Base-by-base conservation (phyloP, 1,140 invertebrate species). In the Berghia stephanieae region DNA sequence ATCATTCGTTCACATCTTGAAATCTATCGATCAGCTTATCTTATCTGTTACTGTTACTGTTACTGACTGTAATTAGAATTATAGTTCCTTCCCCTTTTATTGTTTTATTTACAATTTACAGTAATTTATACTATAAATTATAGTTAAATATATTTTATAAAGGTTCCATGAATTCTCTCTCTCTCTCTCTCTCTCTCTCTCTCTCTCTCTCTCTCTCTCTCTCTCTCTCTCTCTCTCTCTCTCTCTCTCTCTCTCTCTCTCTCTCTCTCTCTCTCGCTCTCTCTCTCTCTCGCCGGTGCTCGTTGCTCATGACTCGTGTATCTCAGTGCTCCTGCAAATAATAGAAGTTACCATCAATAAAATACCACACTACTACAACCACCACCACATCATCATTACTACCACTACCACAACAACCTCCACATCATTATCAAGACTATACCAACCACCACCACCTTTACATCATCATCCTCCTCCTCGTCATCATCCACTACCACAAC, bases 301-400 rank as follows among this genome's bases (percentile, higher is more conserved):
- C 36, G 10, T 24, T 6, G 63, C 24, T 40, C 44, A 55, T 24
- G 34, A 24, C 13, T 46, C 5, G 16, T 21, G 46, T 5, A 21
- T 10, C 27, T 36, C 38, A 24, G 6, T 27, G 10, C 4, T 3
- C 16, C 44, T 24, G 27, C 40, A 46, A 27, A 2, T 49, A 60
- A 6, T 6, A 52, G 93, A 93, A 1, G 92, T 89, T 63, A 94
- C 94, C 31, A 95, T 98, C 3, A 93, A 98, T 0, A 98, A 95
- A 89, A 90, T 96, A 74, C 94, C 96, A 38, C 96, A 96, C 21
- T 94, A 96, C 89, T 97, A 98, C 91, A 93, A 97, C 57, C 91
- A 98, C 76, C 94, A 98, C 90, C 93, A 94, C 13, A 92, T 89
- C 0, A 92, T 93, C 84, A 90, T 8, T 60, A 10, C 21, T 8